Conservation (phyloP, 2,888 invertebrate species). For the Caenorhabditis angaria region DNA sequence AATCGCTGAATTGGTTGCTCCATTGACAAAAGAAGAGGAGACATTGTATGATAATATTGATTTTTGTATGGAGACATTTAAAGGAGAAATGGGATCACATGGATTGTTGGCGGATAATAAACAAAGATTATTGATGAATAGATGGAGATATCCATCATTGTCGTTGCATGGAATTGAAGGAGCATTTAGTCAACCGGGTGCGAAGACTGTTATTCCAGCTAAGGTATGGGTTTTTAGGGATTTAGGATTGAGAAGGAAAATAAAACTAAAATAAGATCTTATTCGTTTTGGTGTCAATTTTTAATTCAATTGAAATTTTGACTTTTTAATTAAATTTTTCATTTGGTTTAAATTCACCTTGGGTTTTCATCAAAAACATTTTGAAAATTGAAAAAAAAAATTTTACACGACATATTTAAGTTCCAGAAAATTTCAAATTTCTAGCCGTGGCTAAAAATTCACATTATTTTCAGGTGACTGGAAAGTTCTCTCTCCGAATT, state of each 20-base stretch:
- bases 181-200: constrained; percentile 90
- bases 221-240: constrained; percentile 31
- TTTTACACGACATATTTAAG: too few relatives aligned
- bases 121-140: constrained; percentile 86
- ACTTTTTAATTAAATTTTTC: too few relatives aligned
- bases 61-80: constrained; percentile 82
- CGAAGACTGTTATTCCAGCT: constrained; percentile 79
- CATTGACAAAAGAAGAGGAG: constrained; percentile 73
- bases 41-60: constrained; percentile 84
- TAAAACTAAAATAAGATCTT: too few relatives aligned
- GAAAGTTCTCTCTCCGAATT: constrained; percentile 94
- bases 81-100: constrained; percentile 79
- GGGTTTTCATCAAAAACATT: too few relatives aligned
- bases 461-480: constrained; percentile 81
- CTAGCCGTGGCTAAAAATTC: neutral
- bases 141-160: constrained; percentile 90
- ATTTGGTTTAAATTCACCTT: too few relatives aligned
- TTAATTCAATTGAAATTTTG: too few relatives aligned
- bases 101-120: constrained; percentile 80
- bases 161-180: constrained; percentile 95
- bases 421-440: too few relatives aligned
- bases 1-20: constrained; percentile 84
- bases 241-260: too few relatives aligned
- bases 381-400: too few relatives aligned
- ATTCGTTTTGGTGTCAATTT: too few relatives aligned